Evolutionary conservation across 2,888 invertebrate genomes (phyloP), one percentile per base, ranked within the genome.

Genomic region (Bembecia ichneumoniformis): DNA sequence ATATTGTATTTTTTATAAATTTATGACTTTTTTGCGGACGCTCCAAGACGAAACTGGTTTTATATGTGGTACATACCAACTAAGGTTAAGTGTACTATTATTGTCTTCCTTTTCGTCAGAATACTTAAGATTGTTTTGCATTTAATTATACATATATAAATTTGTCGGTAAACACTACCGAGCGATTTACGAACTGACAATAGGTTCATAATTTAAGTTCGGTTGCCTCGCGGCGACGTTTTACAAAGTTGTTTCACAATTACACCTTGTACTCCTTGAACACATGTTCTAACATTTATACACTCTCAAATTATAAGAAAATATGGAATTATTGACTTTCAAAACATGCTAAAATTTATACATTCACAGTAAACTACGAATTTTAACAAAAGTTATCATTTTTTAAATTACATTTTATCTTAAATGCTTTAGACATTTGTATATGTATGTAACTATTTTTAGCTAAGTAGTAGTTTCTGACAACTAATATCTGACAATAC

Each of bases 51-150:
- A 70, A 77, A 81, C 80, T 49, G 71, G 81, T 81, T 77, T 63
- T 55, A 16, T 49, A 52, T 58, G 54, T 58, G 63, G 71, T 73
- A 64, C 68, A 62, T 72, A 70, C 65, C 66, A 68, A 70, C 66
- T 59, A 71, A 68, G 68, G 66, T 71, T 71, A 72, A 74, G 68
- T 64, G 68, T 63, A 44, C 17, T 44, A 66, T 63, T 66, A 71
- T 71, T 71, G 71, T 74, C 71, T 65, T 36, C 45, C 64, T 64
- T 71, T 74, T 75, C 68, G 72, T 74, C 71, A 69, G 71, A 73
- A 77, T 82, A 76, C 69, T 73, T 74, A 54, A 70, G 57, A 79
- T 76, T 74, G 71, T 74, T 71, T 69, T 72, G 68, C 71, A 73
- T 77, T 59, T 66, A 67, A 68, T 71, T 67, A 63, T 63, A 62